These are phyloP conservation scores for Urocynchramus pylzowi DNA, from an alignment of 2,113 vertebrate genomes.

Conservation along the genomic window DNA sequence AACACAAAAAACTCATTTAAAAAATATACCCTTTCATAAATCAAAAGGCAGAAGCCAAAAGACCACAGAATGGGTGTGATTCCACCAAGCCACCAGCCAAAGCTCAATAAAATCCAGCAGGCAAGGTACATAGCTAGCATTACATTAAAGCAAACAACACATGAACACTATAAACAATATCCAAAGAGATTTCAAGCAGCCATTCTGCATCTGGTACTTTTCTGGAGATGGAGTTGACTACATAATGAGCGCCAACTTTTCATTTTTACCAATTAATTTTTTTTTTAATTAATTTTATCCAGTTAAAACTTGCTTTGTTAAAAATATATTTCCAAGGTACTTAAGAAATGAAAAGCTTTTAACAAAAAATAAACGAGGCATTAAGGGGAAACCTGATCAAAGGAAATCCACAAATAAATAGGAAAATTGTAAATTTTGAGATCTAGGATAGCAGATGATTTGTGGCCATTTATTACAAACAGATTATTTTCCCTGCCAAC, in stretches of 20 bases:
- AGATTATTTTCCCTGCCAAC: not conserved
- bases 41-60: not conserved
- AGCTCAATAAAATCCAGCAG: not conserved
- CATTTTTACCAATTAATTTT: not conserved
- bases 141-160: not conserved
- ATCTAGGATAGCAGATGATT: not conserved
- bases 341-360: not conserved
- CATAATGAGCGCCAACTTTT: not conserved
- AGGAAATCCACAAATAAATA: not conserved
- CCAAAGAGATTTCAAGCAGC: not conserved
- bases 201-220: not conserved
- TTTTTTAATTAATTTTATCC: not conserved
- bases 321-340: not conserved
- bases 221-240: not conserved
- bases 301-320: not conserved
- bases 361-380: accelerated
- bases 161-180: not conserved
- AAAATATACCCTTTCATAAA: not conserved
- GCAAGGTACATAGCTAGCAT: no score
- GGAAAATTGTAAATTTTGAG: not conserved
- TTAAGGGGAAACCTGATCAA: not conserved
- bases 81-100: not conserved
- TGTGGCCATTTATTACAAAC: not conserved
- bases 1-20: not conserved
- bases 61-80: not conserved